phyloP scores from a whole-genome alignment of 2,113 vertebrate genomes.

The Fulmarus glacialis region DNA sequence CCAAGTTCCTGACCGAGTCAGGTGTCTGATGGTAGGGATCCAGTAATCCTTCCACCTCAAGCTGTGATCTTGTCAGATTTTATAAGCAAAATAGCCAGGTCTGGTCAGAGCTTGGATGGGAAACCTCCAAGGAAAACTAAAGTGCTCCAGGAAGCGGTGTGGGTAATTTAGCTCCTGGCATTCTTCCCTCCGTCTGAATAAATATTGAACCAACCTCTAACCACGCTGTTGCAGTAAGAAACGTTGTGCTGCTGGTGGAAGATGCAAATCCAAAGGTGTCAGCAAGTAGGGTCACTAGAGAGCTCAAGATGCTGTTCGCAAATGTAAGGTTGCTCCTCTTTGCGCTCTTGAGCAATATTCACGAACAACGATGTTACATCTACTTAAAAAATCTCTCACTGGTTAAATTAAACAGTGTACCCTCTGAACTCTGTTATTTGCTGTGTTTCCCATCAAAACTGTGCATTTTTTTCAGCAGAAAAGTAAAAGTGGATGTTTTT shows the following conservation, averaged over 20 bases:
- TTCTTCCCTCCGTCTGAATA: slow-evolving; percentile 4
- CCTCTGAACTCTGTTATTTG: not conserved
- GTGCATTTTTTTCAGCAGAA: not conserved
- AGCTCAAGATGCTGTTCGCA: not conserved
- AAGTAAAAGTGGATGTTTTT: not conserved
- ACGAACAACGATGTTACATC: fast-evolving
- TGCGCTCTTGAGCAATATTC: not conserved
- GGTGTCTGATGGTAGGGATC: not conserved
- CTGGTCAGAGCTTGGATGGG: slow-evolving; percentile 19
- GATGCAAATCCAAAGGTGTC: not conserved
- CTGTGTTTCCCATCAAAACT: not conserved
- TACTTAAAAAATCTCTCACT: not conserved
- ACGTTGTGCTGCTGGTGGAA: not conserved
- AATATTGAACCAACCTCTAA: slow-evolving; percentile 34
- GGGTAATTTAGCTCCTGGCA: not conserved
- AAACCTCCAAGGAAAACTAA: slow-evolving; percentile 18
- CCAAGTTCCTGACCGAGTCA: not conserved
- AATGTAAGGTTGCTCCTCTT: not conserved
- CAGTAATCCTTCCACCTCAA: not conserved
- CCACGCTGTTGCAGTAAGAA: not conserved
- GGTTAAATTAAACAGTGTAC: not conserved
- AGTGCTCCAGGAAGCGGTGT: slow-evolving; percentile 18
- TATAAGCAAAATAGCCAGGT: not conserved
- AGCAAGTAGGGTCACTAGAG: not conserved
- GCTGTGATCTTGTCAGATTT: not conserved